Conservation (phyloP, 2,888 invertebrate genomes). For the Tenthredo amoena region DNA sequence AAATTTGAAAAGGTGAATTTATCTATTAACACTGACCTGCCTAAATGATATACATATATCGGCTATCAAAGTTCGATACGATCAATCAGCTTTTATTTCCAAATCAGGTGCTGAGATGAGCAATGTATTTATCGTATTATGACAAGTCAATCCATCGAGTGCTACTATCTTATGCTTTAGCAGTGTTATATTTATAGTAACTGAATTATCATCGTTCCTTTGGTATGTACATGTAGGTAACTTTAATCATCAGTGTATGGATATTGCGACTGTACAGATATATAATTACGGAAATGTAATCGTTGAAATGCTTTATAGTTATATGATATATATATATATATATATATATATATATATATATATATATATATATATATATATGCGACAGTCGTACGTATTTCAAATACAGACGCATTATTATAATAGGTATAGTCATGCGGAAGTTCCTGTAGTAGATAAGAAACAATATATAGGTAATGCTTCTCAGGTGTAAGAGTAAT, state of each 20-base stretch:
- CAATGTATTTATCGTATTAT: neutral
- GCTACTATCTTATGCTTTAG: neutral
- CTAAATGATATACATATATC: neutral
- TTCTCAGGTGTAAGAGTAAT: neutral
- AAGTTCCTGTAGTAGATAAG: neutral
- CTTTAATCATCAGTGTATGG: neutral
- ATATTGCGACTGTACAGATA: neutral
- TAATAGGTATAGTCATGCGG: neutral
- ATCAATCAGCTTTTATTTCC: neutral
- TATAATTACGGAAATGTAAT: neutral
- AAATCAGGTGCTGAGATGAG: neutral
- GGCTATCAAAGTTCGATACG: neutral
- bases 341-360: too few species aligned
- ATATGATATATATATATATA: neutral
- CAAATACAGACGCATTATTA: neutral
- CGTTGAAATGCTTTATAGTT: neutral
- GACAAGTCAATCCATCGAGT: neutral
- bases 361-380: neutral
- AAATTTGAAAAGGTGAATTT: too few species aligned
- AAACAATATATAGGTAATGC: neutral
- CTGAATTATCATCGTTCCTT: neutral
- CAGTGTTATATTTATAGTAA: neutral
- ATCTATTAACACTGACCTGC: conserved; percentile 6
- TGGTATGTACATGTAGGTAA: neutral
- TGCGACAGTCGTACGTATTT: neutral